Evolutionary conservation across 2,113 vertebrate genomes (phyloP).

Genomic region (Chionis minor): DNA sequence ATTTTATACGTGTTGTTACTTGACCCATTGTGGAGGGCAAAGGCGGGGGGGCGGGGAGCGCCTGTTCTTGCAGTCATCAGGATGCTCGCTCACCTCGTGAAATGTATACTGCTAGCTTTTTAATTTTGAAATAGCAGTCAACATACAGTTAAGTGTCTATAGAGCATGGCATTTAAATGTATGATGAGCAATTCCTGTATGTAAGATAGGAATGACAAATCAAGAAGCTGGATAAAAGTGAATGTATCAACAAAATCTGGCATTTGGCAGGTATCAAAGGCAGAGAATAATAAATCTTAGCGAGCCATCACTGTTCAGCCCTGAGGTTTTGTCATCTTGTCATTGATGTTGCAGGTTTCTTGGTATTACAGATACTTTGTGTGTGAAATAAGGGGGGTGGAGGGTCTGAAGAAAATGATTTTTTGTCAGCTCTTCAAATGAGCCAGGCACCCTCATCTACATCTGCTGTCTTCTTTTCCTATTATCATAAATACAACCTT

Average conservation of each 20-base stretch:
- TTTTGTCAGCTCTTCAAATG: background rate
- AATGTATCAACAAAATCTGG: background rate
- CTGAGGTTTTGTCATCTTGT: slow-evolving; percentile 14
- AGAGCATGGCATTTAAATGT: background rate
- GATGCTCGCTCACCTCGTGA: background rate
- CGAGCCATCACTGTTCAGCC: background rate
- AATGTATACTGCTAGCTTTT: background rate
- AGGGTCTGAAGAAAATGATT: background rate
- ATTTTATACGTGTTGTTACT: slow-evolving; percentile 66
- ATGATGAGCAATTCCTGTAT: background rate
- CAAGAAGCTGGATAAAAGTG: background rate
- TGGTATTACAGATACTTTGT: background rate
- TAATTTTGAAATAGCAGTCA: background rate
- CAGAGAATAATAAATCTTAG: background rate
- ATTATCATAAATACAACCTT: background rate
- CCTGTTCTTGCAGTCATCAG: background rate
- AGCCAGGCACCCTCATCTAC: background rate
- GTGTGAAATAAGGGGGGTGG: background rate
- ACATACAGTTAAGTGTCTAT: slow-evolving; percentile 27
- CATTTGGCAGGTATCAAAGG: background rate
- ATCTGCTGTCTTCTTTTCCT: background rate
- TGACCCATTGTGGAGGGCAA: slow-evolving; percentile 26
- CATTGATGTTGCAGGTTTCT: background rate
- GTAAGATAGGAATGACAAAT: background rate
- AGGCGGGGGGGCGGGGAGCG: background rate